These are phyloP conservation scores for Falcunculus frontatus DNA, from an alignment of 2,113 vertebrate genomes.

Conservation along the genomic window DNA sequence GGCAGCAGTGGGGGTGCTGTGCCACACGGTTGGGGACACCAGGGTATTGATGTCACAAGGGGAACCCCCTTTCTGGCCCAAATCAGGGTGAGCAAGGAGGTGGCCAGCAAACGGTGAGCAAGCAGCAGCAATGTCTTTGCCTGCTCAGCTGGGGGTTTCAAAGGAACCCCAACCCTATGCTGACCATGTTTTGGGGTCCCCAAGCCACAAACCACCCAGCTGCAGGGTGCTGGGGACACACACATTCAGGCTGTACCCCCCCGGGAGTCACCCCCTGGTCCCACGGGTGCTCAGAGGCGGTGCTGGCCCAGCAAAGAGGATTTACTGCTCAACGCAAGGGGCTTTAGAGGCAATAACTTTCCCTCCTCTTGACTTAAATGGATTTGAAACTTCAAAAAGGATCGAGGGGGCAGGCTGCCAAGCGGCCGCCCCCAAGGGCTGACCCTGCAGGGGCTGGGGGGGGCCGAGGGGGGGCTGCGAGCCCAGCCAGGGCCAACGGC, in stretches of 20 bases:
- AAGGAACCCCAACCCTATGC: not conserved
- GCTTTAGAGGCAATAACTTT: constrained; percentile 63
- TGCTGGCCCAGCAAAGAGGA: constrained; percentile 49
- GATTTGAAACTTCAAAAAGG: constrained; percentile 65
- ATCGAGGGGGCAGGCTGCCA: constrained; percentile 21
- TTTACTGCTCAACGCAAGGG: constrained; percentile 48
- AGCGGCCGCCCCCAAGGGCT: not conserved
- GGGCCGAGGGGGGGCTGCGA: not conserved
- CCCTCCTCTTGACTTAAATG: constrained; percentile 70
- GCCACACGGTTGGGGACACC: accelerated
- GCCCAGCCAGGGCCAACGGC: not conserved
- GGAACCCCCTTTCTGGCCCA: not conserved
- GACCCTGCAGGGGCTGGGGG: not conserved
- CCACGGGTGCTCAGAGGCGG: not conserved
- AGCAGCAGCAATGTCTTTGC: not conserved
- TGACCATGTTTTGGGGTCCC: not conserved
- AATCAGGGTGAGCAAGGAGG: not conserved
- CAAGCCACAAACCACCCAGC: not conserved
- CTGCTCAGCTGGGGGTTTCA: not conserved
- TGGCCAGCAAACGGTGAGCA: not conserved
- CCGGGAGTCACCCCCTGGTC: not conserved
- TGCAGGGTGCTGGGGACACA: not conserved
- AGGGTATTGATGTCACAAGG: accelerated
- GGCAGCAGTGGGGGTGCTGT: not conserved
- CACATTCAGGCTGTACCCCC: not conserved